Evolutionary conservation across 2,888 invertebrate species (phyloP).

Genomic region (Sphecodes monilicornis): DNA sequence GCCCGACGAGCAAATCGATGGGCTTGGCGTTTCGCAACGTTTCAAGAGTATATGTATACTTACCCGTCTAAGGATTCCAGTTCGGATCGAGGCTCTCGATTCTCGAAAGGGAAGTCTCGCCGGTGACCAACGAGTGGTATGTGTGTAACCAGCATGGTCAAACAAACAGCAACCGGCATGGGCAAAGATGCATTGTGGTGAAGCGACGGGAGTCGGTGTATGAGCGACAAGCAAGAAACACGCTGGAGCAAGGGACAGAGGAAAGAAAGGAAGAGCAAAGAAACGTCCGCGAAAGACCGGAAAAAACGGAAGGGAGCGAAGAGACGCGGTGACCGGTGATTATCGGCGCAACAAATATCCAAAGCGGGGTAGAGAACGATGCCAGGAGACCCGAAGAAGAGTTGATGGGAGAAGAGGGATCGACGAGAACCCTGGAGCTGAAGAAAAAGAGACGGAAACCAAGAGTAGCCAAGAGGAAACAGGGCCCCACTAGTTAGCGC

Average conservation of each 20-base stretch:
- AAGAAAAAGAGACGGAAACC: slow-evolving; percentile 32
- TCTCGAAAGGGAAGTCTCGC: slow-evolving; percentile 48
- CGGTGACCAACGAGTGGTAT: slow-evolving; percentile 44
- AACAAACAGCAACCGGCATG: slow-evolving; percentile 25
- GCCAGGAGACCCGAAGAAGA: slow-evolving; percentile 6
- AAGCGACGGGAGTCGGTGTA: slow-evolving; percentile 12
- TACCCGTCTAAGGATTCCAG: slow-evolving; percentile 18
- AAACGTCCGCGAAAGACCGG: background rate
- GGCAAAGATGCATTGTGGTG: slow-evolving; percentile 39
- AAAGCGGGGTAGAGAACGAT: slow-evolving; percentile 17
- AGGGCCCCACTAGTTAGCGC: background rate
- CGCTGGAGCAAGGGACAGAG: slow-evolving; percentile 13
- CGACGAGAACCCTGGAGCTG: slow-evolving; percentile 6
- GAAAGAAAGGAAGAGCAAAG: slow-evolving; percentile 4
- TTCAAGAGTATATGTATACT: slow-evolving; percentile 1
- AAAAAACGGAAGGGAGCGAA: background rate
- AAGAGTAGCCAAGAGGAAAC: slow-evolving; percentile 11
- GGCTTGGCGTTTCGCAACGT: background rate
- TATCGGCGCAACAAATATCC: slow-evolving; percentile 15
- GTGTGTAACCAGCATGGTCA: slow-evolving; percentile 50
- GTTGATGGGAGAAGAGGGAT: slow-evolving; percentile 20
- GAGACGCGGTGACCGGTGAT: slow-evolving; percentile 23
- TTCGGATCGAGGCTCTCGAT: slow-evolving; percentile 22
- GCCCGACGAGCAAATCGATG: background rate
- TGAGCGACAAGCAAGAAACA: slow-evolving; percentile 5